Base-by-base conservation (phyloP, 2,113 vertebrate genomes). In the Ceratotherium simum region DNA sequence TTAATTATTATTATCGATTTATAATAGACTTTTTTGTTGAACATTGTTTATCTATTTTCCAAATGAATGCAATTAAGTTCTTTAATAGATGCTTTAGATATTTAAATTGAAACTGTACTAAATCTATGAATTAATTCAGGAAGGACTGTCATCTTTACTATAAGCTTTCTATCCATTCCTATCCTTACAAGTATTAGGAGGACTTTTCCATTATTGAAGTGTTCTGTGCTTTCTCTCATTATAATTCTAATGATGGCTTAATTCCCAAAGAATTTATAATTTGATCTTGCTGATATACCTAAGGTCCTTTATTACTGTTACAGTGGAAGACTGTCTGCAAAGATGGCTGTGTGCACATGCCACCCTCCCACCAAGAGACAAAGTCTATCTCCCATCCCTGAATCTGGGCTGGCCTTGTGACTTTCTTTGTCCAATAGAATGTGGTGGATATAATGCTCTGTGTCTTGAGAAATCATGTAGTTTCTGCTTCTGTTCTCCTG, bases 1-100 rank as follows among this genome's bases (percentile, higher is more conserved):
- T 78, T 92, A 91, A 91, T 80, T 92, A 96, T 72, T 95, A 48
- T 46, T 80, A 93, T 27, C 90, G 78, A 92, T 84, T 92, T 92
- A 36, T 42, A 88, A 87, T 67, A 75, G 60, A 20, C 82, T 17
- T 42, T 91, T 75, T 75, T 73, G 75, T 56, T 90, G 79, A 79
- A 64, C n/a, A 94, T 3, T 36, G 31, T 87, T 94, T 67, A 64
- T 86, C 78, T 85, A 27, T 60, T 90, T 96, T 95, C 84, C 65
- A 87, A 95, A 83, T 72, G 51, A n/a, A 78, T 48, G 64, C 25
- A 42, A 80, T 83, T 83, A 64, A 76, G 54, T 80, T 95, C 70
- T 92, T 82, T 58, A 92, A 75, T 10, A n/a, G 91, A 80, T 76
- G n/a, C 46, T 89, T 90, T 56, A 73, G 82, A 69, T 78, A 88